A percentile compares a stretch with the other conserved stretches of the same genome.
phyloP scores from a whole-genome alignment of 2,113 vertebrate genomes.

The Ivindomyrus marchei region DNA sequence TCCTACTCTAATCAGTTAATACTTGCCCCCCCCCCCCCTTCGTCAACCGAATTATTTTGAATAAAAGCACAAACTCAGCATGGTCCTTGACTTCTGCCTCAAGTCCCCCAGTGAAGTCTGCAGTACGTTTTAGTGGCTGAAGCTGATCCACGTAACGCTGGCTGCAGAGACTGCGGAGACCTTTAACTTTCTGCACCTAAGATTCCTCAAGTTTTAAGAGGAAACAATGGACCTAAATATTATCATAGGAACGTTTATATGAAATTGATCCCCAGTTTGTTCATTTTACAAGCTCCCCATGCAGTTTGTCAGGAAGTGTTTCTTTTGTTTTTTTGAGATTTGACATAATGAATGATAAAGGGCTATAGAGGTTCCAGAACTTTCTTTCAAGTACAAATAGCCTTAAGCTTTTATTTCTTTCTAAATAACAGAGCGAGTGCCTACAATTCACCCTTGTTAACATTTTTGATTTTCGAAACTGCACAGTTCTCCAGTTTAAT shows the following conservation, averaged over 20 bases:
- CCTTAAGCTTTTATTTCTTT: neutral
- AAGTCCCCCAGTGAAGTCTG: constrained; percentile 46
- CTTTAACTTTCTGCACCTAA: constrained; percentile 49
- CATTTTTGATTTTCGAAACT: neutral
- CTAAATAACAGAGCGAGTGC: neutral
- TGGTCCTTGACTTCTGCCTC: constrained; percentile 60
- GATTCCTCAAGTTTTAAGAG: neutral
- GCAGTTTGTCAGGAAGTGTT: neutral
- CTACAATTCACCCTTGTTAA: neutral
- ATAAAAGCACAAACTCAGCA: constrained; percentile 43
- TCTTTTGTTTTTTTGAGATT: neutral
- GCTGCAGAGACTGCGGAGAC: constrained; percentile 46
- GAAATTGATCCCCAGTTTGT: neutral
- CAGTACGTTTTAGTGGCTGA: constrained; percentile 46
- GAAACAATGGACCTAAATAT: neutral
- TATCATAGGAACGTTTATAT: neutral
- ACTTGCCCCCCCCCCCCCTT: constrained; percentile 45
- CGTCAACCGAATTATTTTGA: constrained; percentile 57
- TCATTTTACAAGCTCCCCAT: neutral
- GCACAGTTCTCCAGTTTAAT: neutral
- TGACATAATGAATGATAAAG: neutral
- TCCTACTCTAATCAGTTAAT: constrained; percentile 50
- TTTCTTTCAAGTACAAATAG: neutral
- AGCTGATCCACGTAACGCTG: constrained; percentile 53
- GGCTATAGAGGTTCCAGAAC: neutral